Conservation (phyloP, 2,113 vertebrate genomes). For the Salvator merianae region DNA sequence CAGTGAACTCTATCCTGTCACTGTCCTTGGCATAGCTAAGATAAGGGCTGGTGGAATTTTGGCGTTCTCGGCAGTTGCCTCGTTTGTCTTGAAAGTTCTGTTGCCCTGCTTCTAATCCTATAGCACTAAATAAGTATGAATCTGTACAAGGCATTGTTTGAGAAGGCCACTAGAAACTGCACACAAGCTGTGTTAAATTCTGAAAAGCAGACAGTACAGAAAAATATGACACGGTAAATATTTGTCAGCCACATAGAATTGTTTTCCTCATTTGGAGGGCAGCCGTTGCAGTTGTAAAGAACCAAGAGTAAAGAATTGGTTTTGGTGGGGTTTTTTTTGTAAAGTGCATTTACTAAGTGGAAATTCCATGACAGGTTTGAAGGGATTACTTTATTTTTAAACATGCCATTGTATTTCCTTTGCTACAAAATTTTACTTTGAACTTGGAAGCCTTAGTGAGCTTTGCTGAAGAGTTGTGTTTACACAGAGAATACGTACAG, state of each 20-base stretch:
- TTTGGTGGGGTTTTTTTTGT: background rate
- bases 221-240: background rate
- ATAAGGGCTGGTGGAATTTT: too few relatives aligned
- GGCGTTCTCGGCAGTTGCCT: too few relatives aligned
- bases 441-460: background rate
- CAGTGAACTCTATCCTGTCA: too few relatives aligned
- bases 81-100: too few relatives aligned
- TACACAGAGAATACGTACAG: background rate
- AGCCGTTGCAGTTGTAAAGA: background rate
- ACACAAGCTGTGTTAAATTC: background rate
- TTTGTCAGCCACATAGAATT: background rate
- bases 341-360: background rate
- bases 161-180: too few relatives aligned
- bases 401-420: background rate
- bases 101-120: background rate
- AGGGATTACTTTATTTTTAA: background rate
- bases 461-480: background rate
- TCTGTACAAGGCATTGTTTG: background rate
- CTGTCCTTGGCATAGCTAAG: too few relatives aligned
- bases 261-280: background rate
- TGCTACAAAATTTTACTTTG: slow-evolving; percentile 15
- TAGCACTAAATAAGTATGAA: too few relatives aligned
- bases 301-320: background rate
- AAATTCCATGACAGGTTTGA: background rate
- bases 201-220: background rate